These are phyloP conservation scores for Anodontia alba DNA, from an alignment of 2,888 invertebrate species.

Conservation along the genomic window DNA sequence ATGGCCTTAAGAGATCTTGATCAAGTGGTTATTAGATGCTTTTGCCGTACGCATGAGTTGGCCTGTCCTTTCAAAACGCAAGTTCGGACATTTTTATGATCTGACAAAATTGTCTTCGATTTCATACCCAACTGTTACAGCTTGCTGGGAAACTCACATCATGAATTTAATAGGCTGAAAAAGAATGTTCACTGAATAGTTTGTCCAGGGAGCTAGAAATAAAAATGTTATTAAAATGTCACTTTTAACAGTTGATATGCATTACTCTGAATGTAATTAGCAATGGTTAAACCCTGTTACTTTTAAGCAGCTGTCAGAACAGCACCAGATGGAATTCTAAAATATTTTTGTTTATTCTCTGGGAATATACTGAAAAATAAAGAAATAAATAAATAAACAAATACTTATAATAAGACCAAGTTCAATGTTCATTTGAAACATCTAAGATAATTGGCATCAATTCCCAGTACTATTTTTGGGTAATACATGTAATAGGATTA, in stretches of 20 bases:
- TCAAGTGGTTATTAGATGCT: not conserved
- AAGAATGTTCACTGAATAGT: constrained; percentile 1
- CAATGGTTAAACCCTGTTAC: not conserved
- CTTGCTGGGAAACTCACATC: constrained; percentile 8
- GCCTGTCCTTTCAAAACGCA: not conserved
- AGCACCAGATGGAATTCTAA: too few relatives aligned
- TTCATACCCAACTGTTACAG: not conserved
- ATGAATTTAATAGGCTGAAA: not conserved
- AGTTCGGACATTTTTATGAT: constrained; percentile 9
- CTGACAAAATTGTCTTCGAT: not conserved
- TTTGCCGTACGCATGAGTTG: not conserved
- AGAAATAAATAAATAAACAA: too few relatives aligned
- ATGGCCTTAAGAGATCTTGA: not conserved
- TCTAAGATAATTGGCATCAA: too few relatives aligned
- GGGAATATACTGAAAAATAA: too few relatives aligned
- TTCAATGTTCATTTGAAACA: too few relatives aligned
- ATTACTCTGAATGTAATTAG: not conserved
- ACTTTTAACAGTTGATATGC: constrained; percentile 2
- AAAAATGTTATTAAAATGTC: constrained; percentile 5
- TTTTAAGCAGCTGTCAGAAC: too few relatives aligned
- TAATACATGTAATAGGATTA: too few relatives aligned
- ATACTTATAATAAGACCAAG: too few relatives aligned
- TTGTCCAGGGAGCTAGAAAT: not conserved
- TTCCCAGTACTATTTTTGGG: too few relatives aligned
- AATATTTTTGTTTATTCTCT: too few relatives aligned